Evolutionary conservation across 2,888 invertebrate species (phyloP).

Genomic region (Campopleginae sp.): DNA sequence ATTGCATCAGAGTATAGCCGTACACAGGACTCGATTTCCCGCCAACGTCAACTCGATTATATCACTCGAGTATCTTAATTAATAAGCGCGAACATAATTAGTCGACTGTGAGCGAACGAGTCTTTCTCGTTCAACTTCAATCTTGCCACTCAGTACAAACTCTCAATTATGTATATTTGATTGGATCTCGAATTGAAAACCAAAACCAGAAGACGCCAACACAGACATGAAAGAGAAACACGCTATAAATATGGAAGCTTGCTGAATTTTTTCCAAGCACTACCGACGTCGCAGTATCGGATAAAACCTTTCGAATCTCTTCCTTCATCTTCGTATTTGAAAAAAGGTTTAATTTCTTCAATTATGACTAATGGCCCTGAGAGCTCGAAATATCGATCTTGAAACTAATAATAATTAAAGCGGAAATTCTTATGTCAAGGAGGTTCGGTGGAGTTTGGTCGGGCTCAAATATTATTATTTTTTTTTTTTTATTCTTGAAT

Average conservation of each 20-base stretch:
- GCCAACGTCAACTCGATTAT: slow-evolving; percentile 62
- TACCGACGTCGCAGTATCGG: slow-evolving; percentile 3
- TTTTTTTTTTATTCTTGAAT: background rate
- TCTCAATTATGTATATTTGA: slow-evolving; percentile 42
- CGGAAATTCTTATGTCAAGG: background rate
- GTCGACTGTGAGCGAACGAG: slow-evolving; percentile 46
- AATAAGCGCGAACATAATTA: slow-evolving; percentile 64
- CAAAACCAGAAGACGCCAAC: background rate
- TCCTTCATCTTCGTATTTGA: background rate
- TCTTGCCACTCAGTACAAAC: slow-evolving; percentile 11
- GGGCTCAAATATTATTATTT: too few relatives aligned
- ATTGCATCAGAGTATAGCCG: slow-evolving; percentile 4
- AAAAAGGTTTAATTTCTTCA: background rate
- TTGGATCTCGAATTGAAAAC: slow-evolving; percentile 35
- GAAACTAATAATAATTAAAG: background rate
- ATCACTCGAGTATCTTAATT: slow-evolving; percentile 70
- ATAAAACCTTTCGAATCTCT: background rate
- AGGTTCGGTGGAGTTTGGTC: too few relatives aligned
- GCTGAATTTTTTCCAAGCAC: slow-evolving; percentile 17
- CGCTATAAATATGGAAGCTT: slow-evolving; percentile 16
- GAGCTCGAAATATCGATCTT: background rate
- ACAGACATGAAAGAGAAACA: slow-evolving; percentile 20
- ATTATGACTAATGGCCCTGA: background rate
- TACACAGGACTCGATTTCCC: background rate
- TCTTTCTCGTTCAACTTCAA: slow-evolving; percentile 5